phyloP scores from a whole-genome alignment of 2,797 vertebrate genomes.

The Cirrhinus molitorella region DNA sequence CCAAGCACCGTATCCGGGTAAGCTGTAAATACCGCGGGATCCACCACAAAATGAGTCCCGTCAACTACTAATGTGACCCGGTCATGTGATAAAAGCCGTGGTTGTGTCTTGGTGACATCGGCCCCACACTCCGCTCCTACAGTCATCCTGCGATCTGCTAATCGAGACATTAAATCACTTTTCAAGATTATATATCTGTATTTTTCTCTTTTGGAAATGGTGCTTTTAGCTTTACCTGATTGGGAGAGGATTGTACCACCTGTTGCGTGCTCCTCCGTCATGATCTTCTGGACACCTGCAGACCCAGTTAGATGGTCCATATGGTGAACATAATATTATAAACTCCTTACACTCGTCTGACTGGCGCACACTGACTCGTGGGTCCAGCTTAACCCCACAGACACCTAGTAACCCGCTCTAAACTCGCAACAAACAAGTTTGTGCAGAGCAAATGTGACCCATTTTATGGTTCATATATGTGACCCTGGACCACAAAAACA shows the following conservation, averaged over 20 bases:
- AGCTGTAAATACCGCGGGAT: constrained; percentile 95
- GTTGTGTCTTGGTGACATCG: background rate
- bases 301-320: constrained; percentile 30
- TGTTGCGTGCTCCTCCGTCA: background rate
- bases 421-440: background rate
- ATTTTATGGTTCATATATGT: background rate
- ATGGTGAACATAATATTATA: constrained; percentile 33
- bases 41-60: constrained; percentile 97
- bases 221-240: background rate
- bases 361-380: background rate
- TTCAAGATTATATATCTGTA: background rate
- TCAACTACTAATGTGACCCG: constrained; percentile 94
- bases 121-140: background rate
- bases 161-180: background rate
- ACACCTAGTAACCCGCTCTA: background rate
- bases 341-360: constrained; percentile 26
- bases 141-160: background rate
- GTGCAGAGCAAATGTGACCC: background rate
- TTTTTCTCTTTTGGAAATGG: background rate
- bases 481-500: too few species aligned
- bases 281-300: constrained; percentile 31
- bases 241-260: background rate
- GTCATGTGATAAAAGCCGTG: constrained; percentile 27
- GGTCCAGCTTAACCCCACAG: constrained; percentile 30
- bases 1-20: constrained; percentile 99